A percentile compares a stretch with the other conserved stretches of the same genome.
Evolutionary conservation across 1,140 invertebrate genomes (phyloP).

Genomic region (Hirudo medicinalis): DNA sequence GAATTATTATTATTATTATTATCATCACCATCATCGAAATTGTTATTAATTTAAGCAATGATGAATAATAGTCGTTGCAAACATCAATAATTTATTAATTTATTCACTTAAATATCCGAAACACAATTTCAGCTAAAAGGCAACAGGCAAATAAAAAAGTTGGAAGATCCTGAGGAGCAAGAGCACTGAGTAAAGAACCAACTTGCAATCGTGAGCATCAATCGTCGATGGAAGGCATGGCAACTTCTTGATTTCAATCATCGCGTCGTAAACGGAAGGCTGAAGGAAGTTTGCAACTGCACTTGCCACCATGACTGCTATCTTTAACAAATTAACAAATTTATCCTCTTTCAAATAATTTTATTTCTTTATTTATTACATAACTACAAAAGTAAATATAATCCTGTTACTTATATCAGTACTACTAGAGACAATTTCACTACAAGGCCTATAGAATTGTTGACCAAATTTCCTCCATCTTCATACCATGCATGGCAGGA

Average conservation of each 20-base stretch:
- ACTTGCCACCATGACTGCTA: slow-evolving; percentile 49
- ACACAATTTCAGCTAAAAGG: too few relatives aligned
- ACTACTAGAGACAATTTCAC: neutral
- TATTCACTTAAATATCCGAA: too few relatives aligned
- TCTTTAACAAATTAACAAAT: slow-evolving; percentile 24
- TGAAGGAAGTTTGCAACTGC: slow-evolving; percentile 80
- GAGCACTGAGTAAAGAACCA: neutral
- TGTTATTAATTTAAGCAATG: too few relatives aligned
- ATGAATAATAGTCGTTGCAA: too few relatives aligned
- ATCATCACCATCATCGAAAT: too few relatives aligned
- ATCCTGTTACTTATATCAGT: neutral
- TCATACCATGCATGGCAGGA: slow-evolving; percentile 77
- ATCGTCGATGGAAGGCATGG: slow-evolving; percentile 68
- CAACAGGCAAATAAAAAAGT: too few relatives aligned
- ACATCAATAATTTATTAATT: neutral
- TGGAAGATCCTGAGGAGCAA: too few relatives aligned
- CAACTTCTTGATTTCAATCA: slow-evolving; percentile 90
- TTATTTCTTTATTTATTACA: slow-evolving; percentile 1
- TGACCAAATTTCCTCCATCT: too few relatives aligned
- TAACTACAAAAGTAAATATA: neutral
- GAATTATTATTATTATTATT: neutral
- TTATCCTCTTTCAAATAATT: neutral
- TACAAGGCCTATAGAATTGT: neutral
- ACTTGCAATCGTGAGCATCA: slow-evolving; percentile 13
- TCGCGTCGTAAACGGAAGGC: slow-evolving; percentile 94